Evolutionary conservation across 1,140 invertebrate species (phyloP).

Genomic region (Sinella curviseta): DNA sequence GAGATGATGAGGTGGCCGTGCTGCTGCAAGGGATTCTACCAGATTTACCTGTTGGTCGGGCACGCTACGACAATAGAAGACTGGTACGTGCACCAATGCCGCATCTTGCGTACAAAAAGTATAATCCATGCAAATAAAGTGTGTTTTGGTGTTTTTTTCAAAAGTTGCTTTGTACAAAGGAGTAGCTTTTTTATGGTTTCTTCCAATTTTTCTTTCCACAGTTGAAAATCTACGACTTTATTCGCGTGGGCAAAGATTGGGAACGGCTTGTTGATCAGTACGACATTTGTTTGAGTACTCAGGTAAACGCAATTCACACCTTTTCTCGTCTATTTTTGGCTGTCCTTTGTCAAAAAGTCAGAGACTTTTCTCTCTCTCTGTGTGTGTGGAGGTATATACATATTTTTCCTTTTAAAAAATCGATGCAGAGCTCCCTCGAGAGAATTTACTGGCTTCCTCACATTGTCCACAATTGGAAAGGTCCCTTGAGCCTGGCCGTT

Average conservation of each 20-base stretch:
- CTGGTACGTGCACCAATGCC: not conserved
- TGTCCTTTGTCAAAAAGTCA: no score
- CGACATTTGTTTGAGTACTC: conserved; percentile 5
- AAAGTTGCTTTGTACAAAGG: no score
- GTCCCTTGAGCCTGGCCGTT: conserved; percentile 19
- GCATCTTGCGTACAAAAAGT: no score
- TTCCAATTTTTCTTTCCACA: not conserved
- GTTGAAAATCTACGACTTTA: conserved; percentile 33
- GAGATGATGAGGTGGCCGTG: not conserved
- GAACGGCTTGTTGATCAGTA: conserved; percentile 19
- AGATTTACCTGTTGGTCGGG: conserved; percentile 21
- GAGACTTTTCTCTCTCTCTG: no score
- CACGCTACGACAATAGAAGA: conserved; percentile 24
- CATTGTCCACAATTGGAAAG: not conserved
- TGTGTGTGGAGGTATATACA: not conserved
- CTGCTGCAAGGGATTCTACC: not conserved
- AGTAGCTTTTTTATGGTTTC: no score
- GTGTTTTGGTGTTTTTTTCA: not conserved
- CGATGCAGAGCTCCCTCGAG: conserved; percentile 5
- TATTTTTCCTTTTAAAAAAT: not conserved
- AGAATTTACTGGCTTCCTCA: not conserved
- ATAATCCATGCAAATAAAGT: not conserved
- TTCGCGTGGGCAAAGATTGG: conserved; percentile 27
- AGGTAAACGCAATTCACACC: not conserved
- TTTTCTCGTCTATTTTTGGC: not conserved